Base-by-base conservation (phyloP, 2,113 vertebrate genomes). In the Microcebus jonahi region DNA sequence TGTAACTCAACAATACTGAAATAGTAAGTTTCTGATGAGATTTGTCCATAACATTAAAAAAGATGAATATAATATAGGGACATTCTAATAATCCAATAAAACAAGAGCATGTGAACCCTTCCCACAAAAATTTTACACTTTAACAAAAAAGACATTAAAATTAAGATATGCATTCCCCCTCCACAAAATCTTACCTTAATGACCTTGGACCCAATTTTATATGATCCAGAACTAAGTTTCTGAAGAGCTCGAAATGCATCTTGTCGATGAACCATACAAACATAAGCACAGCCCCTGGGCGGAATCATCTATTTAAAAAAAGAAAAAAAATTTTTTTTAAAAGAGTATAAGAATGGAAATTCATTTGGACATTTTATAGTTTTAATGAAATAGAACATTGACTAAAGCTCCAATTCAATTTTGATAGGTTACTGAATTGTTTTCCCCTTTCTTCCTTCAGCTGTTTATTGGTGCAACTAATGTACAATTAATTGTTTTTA, bases 261-360 rank as follows among this genome's bases (percentile, higher is more conserved):
- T 97, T 99, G 99, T 96, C 99, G 99, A 97, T 99, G 99, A 94
- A 99, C 99, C 99, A 99, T 99, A 97, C 99, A 99, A 97, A 99
- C 99, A 79, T 99, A 99, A 36, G 99, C 99, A 98, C 99, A 99
- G 92, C 99, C 99, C 98, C 99, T 99, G 76, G 99, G 99, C 84
- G 99, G 99, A 98, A 99, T 99, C 99, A 99, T 99, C 99, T 99
- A 92, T 14, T 91, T 80, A 95, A 79, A 94, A 89, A 92, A 97
- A 5, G 9, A 79, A 48, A 48, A 57, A 20, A 80, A 93, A 57
- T 9, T 55, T 50, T 75, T 90, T 71, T 90, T 90, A 59, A 77
- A 90, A 83, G 0, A 31, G 21, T 42, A 3, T 39, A 73, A 45
- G 31, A 15, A 90, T 6, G 23, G 21, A 48, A 91, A 94, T 31